Base-by-base conservation (phyloP, 2,113 vertebrate genomes). In the Phalacrocorax brasilianus region DNA sequence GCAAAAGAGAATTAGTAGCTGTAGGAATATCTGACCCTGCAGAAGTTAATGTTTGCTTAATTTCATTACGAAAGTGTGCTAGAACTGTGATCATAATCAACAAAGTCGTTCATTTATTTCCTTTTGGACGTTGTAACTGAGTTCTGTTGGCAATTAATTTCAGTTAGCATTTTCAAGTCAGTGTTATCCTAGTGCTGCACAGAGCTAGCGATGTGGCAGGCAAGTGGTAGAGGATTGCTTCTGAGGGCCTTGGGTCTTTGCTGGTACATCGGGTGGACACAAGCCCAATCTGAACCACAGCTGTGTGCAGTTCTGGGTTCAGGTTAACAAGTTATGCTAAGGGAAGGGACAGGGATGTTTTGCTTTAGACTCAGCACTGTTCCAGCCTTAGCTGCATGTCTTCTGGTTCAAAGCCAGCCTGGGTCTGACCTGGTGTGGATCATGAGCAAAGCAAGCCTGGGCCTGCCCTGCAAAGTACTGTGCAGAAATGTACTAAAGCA, bases 121-220 rank as follows among this genome's bases (percentile, higher is more conserved):
- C 45, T 71, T 45, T 78, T 59, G n/a, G 50, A 45, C 26, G 58
- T 22, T 28, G 28, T 85, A 28, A 11, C 27, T 53, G 38, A 67
- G 52, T 74, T 87, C 40, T 84, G 32, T 6, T 77, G 68, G 22
- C 89, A 58, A 6, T 74, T 66, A 53, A 76, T 84, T 58, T 74
- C 45, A 18, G 17, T 32, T 30, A 22, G 14, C 38, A 3, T 53
- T 70, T 81, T 71, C 32, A 33, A 9, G 32, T 28, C 24, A 10
- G 42, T 24, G 33, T 30, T 50, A 1, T 1, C 62, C 6, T 6
- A 0, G 33, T 17, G 47, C 67, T 70, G 53, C 59, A 5, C 3
- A 62, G 72, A 52, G 53, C 33, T 59, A 33, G 27, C 0, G 0
- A 11, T 2, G 4, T 14, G 52, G 24, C 68, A 67, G 55, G 32